Conservation (phyloP, 2,113 vertebrate genomes). For the Mustelus asterias region DNA sequence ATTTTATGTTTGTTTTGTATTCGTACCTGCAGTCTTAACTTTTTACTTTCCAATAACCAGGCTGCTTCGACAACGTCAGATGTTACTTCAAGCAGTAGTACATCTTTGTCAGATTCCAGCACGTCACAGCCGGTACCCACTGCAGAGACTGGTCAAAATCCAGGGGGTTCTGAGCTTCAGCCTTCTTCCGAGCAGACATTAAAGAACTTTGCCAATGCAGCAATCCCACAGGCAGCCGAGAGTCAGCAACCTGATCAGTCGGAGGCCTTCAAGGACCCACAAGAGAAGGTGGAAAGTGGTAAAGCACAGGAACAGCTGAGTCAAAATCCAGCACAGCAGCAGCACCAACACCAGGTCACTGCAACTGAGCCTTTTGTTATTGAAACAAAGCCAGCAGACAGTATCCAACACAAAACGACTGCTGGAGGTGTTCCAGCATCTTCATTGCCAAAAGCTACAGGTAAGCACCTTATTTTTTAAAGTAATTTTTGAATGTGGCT, state of each 20-base stretch:
- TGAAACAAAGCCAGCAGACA: conserved; percentile 22
- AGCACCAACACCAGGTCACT: neutral
- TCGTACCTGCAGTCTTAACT: neutral
- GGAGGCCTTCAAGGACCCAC: neutral
- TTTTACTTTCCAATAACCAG: neutral
- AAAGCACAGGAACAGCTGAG: neutral
- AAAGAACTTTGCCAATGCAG: conserved; percentile 10
- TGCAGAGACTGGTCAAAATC: conserved; percentile 5
- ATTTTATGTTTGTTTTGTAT: neutral
- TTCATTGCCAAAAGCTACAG: conserved; percentile 16
- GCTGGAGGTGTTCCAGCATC: conserved; percentile 21
- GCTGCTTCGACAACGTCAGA: neutral
- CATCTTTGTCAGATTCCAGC: conserved; percentile 17
- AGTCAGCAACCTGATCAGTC: neutral
- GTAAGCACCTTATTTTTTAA: neutral
- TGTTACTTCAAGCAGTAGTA: neutral
- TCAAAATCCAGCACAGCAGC: neutral
- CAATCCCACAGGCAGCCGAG: neutral
- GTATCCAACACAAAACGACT: neutral
- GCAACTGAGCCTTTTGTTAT: neutral
- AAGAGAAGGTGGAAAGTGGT: neutral
- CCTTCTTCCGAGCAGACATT: conserved; percentile 1
- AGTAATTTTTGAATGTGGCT: neutral
- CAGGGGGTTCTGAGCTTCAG: neutral
- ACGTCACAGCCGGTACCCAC: neutral